Conservation (phyloP, 2,113 vertebrate genomes). For the cattle (Bos taurus) region DNA sequence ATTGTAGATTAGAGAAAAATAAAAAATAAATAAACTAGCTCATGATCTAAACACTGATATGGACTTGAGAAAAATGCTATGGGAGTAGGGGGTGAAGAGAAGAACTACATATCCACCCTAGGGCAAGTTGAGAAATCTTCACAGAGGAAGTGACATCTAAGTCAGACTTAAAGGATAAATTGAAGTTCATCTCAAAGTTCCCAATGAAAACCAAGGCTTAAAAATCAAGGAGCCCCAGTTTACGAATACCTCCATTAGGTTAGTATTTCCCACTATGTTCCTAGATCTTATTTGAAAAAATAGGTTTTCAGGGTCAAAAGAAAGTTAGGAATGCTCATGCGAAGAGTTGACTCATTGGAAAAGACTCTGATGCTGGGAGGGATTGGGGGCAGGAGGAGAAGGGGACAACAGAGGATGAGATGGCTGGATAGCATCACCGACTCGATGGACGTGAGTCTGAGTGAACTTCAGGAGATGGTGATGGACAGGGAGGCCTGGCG, state of each 20-base stretch:
- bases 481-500: no score
- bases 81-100: neutral
- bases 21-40: neutral
- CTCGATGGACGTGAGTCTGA: no score
- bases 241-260: neutral
- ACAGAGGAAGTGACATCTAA: neutral
- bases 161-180: neutral
- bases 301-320: neutral
- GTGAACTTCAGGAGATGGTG: no score
- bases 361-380: no score
- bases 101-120: neutral
- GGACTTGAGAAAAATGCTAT: neutral
- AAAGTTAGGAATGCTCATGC: neutral
- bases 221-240: neutral
- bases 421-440: no score
- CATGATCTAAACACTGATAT: conserved; percentile 24
- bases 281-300: neutral
- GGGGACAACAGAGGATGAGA: no score
- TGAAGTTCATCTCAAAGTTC: neutral
- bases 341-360: no score
- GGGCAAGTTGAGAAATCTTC: neutral
- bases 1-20: neutral
- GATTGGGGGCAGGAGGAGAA: no score
- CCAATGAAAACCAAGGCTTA: neutral
- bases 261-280: neutral